These are phyloP conservation scores for Drosophila guanche DNA, from an alignment of 1,140 invertebrate species.

Conservation along the genomic window DNA sequence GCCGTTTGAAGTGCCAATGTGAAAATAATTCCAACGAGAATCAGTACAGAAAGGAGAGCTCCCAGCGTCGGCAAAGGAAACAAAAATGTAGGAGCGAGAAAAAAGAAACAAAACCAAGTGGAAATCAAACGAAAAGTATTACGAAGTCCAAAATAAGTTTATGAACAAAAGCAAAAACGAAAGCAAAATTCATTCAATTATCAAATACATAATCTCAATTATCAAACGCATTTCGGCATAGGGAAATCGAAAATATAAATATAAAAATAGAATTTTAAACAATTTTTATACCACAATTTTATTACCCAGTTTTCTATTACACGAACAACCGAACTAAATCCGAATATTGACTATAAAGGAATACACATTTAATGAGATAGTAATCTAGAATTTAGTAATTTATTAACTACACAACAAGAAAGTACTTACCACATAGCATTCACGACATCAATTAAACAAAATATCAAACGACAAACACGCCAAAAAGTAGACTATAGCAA, in stretches of 20 bases:
- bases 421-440: slow-evolving; percentile 57
- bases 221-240: slow-evolving; percentile 11
- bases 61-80: neutral
- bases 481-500: slow-evolving; percentile 73
- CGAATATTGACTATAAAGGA: slow-evolving; percentile 27
- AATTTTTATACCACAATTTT: slow-evolving; percentile 53
- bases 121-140: slow-evolving; percentile 78
- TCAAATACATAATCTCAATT: slow-evolving; percentile 56
- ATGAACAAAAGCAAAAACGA: slow-evolving; percentile 12
- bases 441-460: slow-evolving; percentile 37
- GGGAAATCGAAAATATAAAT: neutral
- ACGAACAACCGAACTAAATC: slow-evolving; percentile 29
- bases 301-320: slow-evolving; percentile 41
- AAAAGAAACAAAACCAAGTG: slow-evolving; percentile 46
- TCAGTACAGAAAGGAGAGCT: slow-evolving; percentile 7
- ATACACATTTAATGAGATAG: slow-evolving; percentile 55
- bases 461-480: slow-evolving; percentile 33
- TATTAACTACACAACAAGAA: slow-evolving; percentile 60
- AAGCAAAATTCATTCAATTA: slow-evolving; percentile 36
- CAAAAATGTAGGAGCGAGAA: slow-evolving; percentile 45
- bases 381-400: slow-evolving; percentile 66
- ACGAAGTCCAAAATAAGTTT: slow-evolving; percentile 66
- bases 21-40: slow-evolving; percentile 39
- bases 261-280: slow-evolving; percentile 38
- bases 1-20: slow-evolving; percentile 68